These are phyloP conservation scores for Trichogramma evanescens DNA, from an alignment of 2,888 invertebrate genomes.

Conservation along the genomic window DNA sequence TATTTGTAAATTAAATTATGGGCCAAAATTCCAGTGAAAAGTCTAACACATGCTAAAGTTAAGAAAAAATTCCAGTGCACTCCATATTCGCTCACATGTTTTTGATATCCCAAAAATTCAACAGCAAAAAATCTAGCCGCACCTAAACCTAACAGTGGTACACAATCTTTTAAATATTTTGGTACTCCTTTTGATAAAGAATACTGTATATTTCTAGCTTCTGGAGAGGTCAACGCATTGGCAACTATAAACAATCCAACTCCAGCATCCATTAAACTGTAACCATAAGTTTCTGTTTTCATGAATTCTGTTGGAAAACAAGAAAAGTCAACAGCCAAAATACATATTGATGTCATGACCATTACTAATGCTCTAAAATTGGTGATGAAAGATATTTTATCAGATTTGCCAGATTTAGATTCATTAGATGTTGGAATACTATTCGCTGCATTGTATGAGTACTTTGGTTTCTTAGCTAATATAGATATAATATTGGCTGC, in stretches of 20 bases:
- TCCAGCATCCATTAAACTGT: constrained; percentile 90
- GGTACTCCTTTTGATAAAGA: constrained; percentile 21
- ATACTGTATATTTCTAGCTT: constrained; percentile 41
- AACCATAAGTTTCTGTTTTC: constrained; percentile 82
- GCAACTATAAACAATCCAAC: constrained; percentile 81
- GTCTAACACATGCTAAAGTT: constrained; percentile 77
- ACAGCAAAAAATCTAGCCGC: constrained; percentile 56
- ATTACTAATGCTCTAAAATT: constrained; percentile 64
- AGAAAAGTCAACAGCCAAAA: constrained; percentile 89
- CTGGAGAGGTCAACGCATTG: constrained; percentile 69
- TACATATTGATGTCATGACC: constrained; percentile 70
- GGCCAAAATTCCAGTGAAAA: constrained; percentile 60
- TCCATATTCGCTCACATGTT: constrained; percentile 90
- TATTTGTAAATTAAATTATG: constrained; percentile 50
- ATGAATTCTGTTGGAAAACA: constrained; percentile 78
- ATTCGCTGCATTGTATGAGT: constrained; percentile 11
- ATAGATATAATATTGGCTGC: constrained; percentile 28
- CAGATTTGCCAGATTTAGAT: neutral
- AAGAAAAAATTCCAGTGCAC: constrained; percentile 98
- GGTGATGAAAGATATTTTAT: constrained; percentile 52
- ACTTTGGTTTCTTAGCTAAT: constrained; percentile 13
- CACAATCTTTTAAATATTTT: constrained; percentile 41
- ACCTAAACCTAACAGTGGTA: constrained; percentile 57
- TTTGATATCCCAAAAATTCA: constrained; percentile 69
- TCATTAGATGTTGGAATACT: neutral